phyloP scores from a whole-genome alignment of 2,888 invertebrate genomes.

The Ceramica pisi region DNA sequence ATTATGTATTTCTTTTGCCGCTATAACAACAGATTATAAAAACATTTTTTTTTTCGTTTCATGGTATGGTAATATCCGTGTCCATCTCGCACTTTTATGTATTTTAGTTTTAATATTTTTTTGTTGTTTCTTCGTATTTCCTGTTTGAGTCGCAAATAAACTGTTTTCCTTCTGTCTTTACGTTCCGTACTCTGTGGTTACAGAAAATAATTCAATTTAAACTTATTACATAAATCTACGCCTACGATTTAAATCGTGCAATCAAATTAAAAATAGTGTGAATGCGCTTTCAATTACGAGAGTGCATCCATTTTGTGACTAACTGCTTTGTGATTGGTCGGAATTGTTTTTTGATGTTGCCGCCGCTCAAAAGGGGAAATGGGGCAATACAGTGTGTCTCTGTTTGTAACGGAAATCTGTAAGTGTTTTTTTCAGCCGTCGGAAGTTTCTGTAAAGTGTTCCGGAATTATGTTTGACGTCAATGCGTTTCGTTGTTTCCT shows the following conservation, averaged over 20 bases:
- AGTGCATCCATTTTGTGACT: conserved; percentile 58
- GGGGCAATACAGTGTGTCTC: conserved; percentile 36
- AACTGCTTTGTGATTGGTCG: conserved; percentile 68
- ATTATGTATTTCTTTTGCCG: too few species aligned
- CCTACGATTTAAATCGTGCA: conserved; percentile 62
- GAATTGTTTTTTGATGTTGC: conserved; percentile 71
- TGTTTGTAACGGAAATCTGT: conserved; percentile 62
- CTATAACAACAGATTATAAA: too few species aligned
- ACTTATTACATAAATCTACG: conserved; percentile 65
- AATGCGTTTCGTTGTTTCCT: conserved; percentile 53
- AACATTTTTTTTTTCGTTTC: too few species aligned
- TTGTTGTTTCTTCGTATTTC: background rate
- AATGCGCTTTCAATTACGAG: conserved; percentile 67
- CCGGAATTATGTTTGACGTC: conserved; percentile 49
- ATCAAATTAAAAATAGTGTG: conserved; percentile 67
- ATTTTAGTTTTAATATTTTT: too few species aligned
- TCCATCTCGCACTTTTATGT: too few species aligned
- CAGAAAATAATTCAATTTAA: conserved; percentile 64
- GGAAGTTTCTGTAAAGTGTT: conserved; percentile 58
- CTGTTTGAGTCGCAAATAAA: background rate
- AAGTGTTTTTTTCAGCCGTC: conserved; percentile 60
- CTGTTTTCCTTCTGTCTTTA: background rate
- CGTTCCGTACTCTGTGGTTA: background rate
- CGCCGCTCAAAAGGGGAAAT: conserved; percentile 46
- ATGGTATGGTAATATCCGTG: too few species aligned